A percentile compares a stretch with the other conserved stretches of the same genome.
phyloP scores from a whole-genome alignment of 1,140 invertebrate species.

The Aphaenogaster ashmeadi region DNA sequence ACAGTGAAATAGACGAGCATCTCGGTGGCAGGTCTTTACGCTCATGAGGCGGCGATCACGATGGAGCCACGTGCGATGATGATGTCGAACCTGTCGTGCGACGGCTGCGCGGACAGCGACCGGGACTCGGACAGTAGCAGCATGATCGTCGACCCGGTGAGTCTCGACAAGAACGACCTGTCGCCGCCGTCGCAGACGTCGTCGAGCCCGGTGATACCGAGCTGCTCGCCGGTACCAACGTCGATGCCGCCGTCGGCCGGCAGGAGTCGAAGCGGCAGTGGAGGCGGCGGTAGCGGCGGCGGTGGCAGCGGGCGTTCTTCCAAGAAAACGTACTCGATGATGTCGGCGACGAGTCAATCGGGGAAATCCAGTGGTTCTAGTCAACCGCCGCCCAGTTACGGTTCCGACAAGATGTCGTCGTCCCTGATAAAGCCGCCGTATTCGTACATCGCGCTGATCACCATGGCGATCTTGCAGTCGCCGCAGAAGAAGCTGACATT shows the following conservation, averaged over 20 bases:
- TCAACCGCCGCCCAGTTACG: slow-evolving; percentile 70
- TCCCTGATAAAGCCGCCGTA: slow-evolving; percentile 97
- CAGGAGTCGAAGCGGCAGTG: slow-evolving; percentile 61
- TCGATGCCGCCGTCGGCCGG: slow-evolving; percentile 36
- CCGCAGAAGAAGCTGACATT: slow-evolving; percentile 98
- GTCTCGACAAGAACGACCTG: slow-evolving; percentile 83
- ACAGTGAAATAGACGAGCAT: slow-evolving; percentile 24
- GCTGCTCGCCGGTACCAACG: slow-evolving; percentile 70
- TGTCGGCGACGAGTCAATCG: slow-evolving; percentile 75
- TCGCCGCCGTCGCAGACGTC: slow-evolving; percentile 79
- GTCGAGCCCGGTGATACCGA: slow-evolving; percentile 78
- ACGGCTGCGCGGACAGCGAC: slow-evolving; percentile 85
- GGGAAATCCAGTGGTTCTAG: slow-evolving; percentile 55
- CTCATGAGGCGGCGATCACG: slow-evolving; percentile 71
- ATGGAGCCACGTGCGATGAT: slow-evolving; percentile 78
- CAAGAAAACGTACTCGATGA: slow-evolving; percentile 83
- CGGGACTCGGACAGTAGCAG: slow-evolving; percentile 85
- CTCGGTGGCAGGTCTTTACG: slow-evolving; percentile 33
- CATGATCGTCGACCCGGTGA: slow-evolving; percentile 86
- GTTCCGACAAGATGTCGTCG: slow-evolving; percentile 82
- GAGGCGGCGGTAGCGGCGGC: slow-evolving; percentile 9
- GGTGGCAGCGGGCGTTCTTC: slow-evolving; percentile 65
- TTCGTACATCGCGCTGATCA: slow-evolving; percentile 99
- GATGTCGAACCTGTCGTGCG: slow-evolving; percentile 83
- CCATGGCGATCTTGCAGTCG: slow-evolving; percentile 99